A percentile compares a stretch with the other conserved stretches of the same genome.
These are phyloP conservation scores for Styela plicata DNA, from an alignment of 23 tunicate genomes.

Conservation along the genomic window DNA sequence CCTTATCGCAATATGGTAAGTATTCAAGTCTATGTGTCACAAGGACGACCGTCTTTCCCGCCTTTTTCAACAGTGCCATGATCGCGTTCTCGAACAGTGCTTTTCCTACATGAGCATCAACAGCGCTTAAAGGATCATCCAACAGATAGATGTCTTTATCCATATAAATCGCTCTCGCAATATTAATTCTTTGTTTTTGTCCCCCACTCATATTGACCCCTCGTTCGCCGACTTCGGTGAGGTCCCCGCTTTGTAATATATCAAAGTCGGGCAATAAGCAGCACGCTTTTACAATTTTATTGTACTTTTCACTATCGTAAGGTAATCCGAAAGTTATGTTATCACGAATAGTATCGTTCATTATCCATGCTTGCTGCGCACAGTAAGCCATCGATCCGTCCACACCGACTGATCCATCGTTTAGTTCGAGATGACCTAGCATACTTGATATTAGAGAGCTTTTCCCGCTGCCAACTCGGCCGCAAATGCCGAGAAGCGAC, in stretches of 20 bases:
- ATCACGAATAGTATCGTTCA: conserved; percentile 84
- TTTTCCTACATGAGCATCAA: conserved; percentile 91
- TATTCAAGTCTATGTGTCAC: conserved; percentile 83
- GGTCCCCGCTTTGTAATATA: conserved; percentile 68
- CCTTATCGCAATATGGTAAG: conserved; percentile 62
- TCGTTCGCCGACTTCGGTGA: conserved; percentile 88
- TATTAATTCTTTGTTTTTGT: conserved; percentile 80
- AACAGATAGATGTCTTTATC: conserved; percentile 76
- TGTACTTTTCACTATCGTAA: conserved; percentile 47
- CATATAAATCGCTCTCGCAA: conserved; percentile 85
- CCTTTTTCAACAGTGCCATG: conserved; percentile 25
- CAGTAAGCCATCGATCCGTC: conserved; percentile 66
- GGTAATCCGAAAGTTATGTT: conserved; percentile 73
- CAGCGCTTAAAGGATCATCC: conserved; percentile 91
- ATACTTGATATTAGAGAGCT: conserved; percentile 62
- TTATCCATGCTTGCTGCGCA: conserved; percentile 88
- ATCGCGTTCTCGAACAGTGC: conserved; percentile 51
- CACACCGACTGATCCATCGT: conserved; percentile 54
- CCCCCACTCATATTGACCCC: conserved; percentile 93
- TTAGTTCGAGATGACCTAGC: conserved; percentile 55
- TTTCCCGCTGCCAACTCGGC: conserved; percentile 77
- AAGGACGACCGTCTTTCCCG: conserved; percentile 60
- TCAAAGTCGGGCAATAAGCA: conserved; percentile 64
- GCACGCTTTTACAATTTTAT: conserved; percentile 44
- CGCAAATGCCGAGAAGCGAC: conserved; percentile 55